Evolutionary conservation across 2,888 invertebrate genomes (phyloP).

Genomic region (Diarsia mendica): DNA sequence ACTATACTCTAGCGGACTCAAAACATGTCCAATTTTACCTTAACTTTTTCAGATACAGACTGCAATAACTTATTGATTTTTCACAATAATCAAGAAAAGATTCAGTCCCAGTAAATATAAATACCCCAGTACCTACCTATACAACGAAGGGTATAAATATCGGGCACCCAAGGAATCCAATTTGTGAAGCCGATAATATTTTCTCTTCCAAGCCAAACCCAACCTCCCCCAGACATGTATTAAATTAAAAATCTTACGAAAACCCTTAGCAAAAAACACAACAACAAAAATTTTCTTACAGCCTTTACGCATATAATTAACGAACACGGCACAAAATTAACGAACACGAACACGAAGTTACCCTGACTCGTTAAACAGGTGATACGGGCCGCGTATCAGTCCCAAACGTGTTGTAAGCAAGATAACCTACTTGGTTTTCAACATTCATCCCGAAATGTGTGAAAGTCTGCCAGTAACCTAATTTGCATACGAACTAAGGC

Average conservation of each 20-base stretch:
- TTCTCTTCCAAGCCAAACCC: background rate
- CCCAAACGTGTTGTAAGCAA: constrained; percentile 58
- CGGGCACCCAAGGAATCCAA: constrained; percentile 6
- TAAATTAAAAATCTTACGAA: background rate
- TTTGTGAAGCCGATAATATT: constrained; percentile 1
- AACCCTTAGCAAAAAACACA: background rate
- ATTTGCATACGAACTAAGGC: constrained; percentile 37
- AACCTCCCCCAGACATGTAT: background rate
- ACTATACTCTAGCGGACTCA: background rate
- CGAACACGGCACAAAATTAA: constrained; percentile 30
- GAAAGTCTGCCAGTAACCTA: constrained; percentile 70
- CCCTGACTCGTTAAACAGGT: constrained; percentile 30
- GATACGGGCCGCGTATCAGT: constrained; percentile 53
- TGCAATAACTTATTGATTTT: background rate
- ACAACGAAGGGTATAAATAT: background rate
- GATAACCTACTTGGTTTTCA: constrained; percentile 86
- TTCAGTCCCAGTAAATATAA: background rate
- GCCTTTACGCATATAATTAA: constrained; percentile 17
- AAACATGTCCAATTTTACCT: no score
- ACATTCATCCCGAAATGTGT: constrained; percentile 77
- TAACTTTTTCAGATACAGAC: background rate
- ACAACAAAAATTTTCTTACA: background rate
- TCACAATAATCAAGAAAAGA: background rate
- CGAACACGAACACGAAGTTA: constrained; percentile 18
- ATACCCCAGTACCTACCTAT: background rate